Conservation (phyloP, 2,888 invertebrate species). For the Andricus curvator region DNA sequence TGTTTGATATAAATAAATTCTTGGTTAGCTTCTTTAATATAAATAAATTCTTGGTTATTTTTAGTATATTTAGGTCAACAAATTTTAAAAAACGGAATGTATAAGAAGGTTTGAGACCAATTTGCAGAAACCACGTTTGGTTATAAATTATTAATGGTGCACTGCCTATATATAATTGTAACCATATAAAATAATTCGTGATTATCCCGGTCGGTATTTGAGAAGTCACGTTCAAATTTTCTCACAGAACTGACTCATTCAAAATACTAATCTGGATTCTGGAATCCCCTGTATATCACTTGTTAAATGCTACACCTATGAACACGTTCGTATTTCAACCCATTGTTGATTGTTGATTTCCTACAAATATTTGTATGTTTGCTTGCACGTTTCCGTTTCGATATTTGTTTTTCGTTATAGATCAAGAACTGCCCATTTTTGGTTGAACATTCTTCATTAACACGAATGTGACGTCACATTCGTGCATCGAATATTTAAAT, state of each 20-base stretch:
- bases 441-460: neutral
- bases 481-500: neutral
- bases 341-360: neutral
- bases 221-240: slow-evolving; percentile 1
- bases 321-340: neutral
- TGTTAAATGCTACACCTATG: neutral
- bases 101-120: neutral
- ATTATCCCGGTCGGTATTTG: neutral
- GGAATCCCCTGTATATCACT: neutral
- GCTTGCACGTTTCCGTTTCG: neutral
- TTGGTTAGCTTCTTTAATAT: no score
- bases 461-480: neutral
- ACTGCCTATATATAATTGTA: neutral
- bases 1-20: no score
- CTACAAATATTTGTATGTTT: neutral
- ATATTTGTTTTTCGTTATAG: neutral
- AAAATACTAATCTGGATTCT: neutral
- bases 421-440: neutral
- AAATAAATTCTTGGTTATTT: no score
- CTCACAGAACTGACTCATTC: neutral
- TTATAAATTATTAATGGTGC: neutral
- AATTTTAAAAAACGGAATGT: no score
- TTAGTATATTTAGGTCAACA: no score
- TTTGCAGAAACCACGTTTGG: neutral
- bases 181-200: neutral